These are phyloP conservation scores for Zaprionus ghesquierei DNA, from an alignment of 1,140 invertebrate species.

Conservation along the genomic window DNA sequence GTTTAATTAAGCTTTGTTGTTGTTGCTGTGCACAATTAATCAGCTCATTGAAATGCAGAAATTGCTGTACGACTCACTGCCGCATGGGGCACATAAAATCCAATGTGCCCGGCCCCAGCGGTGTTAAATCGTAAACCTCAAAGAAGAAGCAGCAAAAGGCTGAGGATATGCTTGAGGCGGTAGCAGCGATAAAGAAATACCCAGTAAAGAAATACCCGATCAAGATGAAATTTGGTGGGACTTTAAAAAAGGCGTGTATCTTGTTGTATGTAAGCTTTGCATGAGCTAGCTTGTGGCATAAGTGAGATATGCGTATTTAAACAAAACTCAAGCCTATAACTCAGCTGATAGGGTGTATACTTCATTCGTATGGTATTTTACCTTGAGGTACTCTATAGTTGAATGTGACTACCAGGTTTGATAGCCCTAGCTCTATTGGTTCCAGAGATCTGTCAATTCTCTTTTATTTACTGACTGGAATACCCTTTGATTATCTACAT, in stretches of 20 bases:
- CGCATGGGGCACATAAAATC: conserved; percentile 52
- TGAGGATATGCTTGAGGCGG: background rate
- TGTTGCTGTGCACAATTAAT: conserved; percentile 26
- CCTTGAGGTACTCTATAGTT: background rate
- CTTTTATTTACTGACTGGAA: background rate
- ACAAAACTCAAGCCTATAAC: background rate
- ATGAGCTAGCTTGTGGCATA: background rate
- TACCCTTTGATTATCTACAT: background rate
- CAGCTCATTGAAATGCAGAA: conserved; percentile 73
- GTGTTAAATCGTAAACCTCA: conserved; percentile 14
- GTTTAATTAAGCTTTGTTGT: background rate
- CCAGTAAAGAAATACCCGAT: background rate
- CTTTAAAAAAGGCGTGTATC: background rate
- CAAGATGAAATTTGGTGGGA: background rate
- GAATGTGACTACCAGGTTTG: background rate
- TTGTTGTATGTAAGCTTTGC: background rate
- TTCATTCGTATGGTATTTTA: background rate
- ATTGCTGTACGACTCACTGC: conserved; percentile 19
- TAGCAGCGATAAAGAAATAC: background rate
- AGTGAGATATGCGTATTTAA: background rate
- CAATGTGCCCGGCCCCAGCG: conserved; percentile 9
- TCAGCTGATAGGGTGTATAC: background rate
- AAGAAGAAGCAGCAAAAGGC: background rate
- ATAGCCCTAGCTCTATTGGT: background rate
- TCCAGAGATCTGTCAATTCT: background rate